Conservation (phyloP, 2,888 invertebrate species). For the Gordius sp. region DNA sequence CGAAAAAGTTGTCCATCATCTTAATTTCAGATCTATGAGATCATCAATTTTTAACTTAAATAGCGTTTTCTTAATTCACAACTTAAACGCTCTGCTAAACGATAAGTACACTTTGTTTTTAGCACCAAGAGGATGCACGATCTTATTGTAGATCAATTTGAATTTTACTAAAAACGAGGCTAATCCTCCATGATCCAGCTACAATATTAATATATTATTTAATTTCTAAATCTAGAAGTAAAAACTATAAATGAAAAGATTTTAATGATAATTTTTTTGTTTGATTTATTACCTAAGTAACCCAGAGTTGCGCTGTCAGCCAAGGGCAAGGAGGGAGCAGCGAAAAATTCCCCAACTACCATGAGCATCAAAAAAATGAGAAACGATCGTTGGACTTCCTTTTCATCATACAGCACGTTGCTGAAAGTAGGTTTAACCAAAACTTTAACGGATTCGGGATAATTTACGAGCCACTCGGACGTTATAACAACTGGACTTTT, state of each 20-base stretch:
- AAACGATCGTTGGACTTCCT: constrained; percentile 79
- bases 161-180: no score
- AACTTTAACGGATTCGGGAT: constrained; percentile 21
- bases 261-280: neutral
- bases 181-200: no score
- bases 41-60: no score
- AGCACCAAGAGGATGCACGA: no score
- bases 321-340: constrained; percentile 68
- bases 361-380: constrained; percentile 68
- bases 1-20: no score
- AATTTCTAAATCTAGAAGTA: no score
- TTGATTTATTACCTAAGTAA: constrained; percentile 37
- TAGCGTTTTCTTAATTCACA: no score
- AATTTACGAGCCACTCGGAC: constrained; percentile 24
- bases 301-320: constrained; percentile 52
- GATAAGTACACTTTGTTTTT: no score
- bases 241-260: neutral
- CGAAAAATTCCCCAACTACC: constrained; percentile 84
- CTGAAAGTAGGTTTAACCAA: constrained; percentile 51
- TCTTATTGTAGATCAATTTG: no score
- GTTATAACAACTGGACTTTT: constrained; percentile 25
- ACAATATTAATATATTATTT: no score
- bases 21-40: no score
- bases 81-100: no score
- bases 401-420: constrained; percentile 57